Evolutionary conservation across 2,888 invertebrate genomes (phyloP), one percentile per base, ranked within the genome.

Genomic region (Drosophila demipolita): DNA sequence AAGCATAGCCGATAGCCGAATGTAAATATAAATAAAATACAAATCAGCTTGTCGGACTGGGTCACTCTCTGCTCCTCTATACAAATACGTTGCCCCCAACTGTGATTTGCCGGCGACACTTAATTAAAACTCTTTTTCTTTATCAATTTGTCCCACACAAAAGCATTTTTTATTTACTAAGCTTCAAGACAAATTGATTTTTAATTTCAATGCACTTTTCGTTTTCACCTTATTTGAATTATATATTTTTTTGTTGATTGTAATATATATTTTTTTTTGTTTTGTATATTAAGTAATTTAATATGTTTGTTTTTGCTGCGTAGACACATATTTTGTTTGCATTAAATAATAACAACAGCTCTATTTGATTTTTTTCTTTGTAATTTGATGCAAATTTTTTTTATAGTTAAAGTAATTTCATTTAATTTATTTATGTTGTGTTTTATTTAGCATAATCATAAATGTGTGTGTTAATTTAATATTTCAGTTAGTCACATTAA

Each of bases 41-140:
- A 80, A 79, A 83, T 78, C 87, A 86, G 87, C 82, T 83, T 81
- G 50, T 52, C 52, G 35, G 3, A 48, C 45, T 60, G 12, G 3
- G 8, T 26, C 60, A 52, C 48, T 38, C 20, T 64, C 58, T 38
- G 36, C 40, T 17, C 38, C 5, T 35, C 54, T 64, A 29, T 54
- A 53, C 49, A 40, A 45, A 67, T 32, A 54, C 35, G 61, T 35
- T 26, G 9, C 32, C 12, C 17, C 7, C 11, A 20, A 36, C n/a
- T 17, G 3, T n/a, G 38, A 50, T 3, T 26, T 33, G 29, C 20
- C 57, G 1, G 20, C 33, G 35, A n/a, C 8, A n/a, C 49, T 52
- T 20, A 79, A 61, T 66, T 53, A 17, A 62, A 59, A 52, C 59
- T 50, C 55, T 49, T 64, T 62, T 76, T 67, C 69, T 66, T 42